Evolutionary conservation across 2,797 vertebrate species (phyloP).

Genomic region (Pipistrellus pygmaeus): DNA sequence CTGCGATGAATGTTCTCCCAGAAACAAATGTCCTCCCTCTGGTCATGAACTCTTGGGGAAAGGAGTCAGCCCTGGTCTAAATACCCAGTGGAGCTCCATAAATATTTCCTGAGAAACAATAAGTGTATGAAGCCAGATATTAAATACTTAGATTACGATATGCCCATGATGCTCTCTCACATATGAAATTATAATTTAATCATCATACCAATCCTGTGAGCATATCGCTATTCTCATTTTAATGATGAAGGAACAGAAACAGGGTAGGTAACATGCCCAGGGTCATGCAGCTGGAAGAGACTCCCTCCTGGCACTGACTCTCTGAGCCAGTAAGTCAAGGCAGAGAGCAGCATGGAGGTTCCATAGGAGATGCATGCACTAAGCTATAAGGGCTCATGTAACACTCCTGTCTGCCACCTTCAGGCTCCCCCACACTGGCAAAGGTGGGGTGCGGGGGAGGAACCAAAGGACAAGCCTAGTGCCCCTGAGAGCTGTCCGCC

Average conservation of each 20-base stretch:
- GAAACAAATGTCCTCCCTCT: background rate
- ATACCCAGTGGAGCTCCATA: background rate
- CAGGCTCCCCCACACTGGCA: no score
- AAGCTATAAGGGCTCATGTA: background rate
- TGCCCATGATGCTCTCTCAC: background rate
- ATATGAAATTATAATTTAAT: background rate
- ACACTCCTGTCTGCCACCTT: background rate
- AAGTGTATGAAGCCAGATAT: background rate
- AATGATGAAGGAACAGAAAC: background rate
- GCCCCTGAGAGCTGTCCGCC: background rate
- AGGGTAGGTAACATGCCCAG: background rate
- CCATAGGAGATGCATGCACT: fast-evolving
- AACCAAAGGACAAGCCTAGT: background rate
- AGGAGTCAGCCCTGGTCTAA: background rate
- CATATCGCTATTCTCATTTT: background rate
- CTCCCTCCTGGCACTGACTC: background rate
- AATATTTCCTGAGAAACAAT: background rate
- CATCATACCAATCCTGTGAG: background rate
- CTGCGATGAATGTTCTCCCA: background rate
- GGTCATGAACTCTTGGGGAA: background rate
- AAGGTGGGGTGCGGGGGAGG: background rate
- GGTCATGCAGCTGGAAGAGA: background rate
- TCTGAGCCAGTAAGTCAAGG: background rate
- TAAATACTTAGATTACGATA: background rate
- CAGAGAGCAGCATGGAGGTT: background rate